phyloP scores from a whole-genome alignment of 1,140 invertebrate genomes.

The Schlechtendalia chinensis region DNA sequence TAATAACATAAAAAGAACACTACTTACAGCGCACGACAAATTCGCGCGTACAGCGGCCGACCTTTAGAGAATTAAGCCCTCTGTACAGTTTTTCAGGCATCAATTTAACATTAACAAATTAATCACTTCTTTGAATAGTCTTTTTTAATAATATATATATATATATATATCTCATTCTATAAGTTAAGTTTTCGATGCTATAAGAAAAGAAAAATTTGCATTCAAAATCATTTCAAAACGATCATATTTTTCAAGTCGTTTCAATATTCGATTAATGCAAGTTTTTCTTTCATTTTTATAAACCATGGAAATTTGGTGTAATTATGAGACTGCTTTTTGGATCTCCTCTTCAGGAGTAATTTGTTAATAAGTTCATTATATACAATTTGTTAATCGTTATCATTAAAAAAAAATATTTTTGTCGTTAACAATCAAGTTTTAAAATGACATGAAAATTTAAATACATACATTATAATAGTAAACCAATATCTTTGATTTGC shows the following conservation, averaged over 20 bases:
- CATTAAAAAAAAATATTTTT: constrained; percentile 49
- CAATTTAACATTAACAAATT: constrained; percentile 10
- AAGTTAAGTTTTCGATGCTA: constrained; percentile 42
- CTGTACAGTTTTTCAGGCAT: constrained; percentile 25
- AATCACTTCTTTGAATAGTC: constrained; percentile 30
- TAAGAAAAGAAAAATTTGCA: constrained; percentile 42
- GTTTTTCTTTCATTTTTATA: constrained; percentile 45
- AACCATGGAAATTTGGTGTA: constrained; percentile 47
- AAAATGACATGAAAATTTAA: constrained; percentile 13
- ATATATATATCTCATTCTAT: constrained; percentile 27
- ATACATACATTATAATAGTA: not conserved
- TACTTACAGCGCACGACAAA: constrained; percentile 9
- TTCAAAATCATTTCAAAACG: constrained; percentile 17
- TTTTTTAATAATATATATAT: not conserved
- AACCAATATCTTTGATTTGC: constrained; percentile 8
- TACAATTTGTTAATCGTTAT: constrained; percentile 49
- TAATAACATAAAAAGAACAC: not conserved
- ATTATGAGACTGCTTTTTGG: constrained; percentile 49
- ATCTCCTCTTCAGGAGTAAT: constrained; percentile 45
- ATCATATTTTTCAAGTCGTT: constrained; percentile 16
- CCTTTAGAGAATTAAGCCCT: not conserved
- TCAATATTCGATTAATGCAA: constrained; percentile 8
- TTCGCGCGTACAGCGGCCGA: not conserved
- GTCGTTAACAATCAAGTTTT: constrained; percentile 43
- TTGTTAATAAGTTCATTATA: constrained; percentile 47